A percentile compares a stretch with the other conserved stretches of the same genome.
phyloP scores from a whole-genome alignment of 2,113 vertebrate genomes.

The Clarias batrachus region DNA sequence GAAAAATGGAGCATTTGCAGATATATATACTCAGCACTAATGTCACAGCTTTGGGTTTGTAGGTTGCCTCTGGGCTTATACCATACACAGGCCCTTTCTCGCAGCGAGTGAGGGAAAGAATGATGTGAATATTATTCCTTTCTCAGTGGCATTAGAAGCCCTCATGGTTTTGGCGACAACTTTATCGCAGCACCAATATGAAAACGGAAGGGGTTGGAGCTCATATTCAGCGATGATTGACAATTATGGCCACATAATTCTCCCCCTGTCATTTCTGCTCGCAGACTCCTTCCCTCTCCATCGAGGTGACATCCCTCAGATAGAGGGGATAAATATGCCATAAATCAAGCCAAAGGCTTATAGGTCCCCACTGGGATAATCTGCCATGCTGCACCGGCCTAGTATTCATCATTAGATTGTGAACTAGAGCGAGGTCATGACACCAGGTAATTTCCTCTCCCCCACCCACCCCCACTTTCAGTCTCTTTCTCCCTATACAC shows the following conservation, averaged over 20 bases:
- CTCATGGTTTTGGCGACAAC: constrained; percentile 77
- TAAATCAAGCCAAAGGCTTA: constrained; percentile 81
- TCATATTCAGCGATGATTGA: constrained; percentile 86
- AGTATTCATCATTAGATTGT: constrained; percentile 83
- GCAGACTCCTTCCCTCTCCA: constrained; percentile 47
- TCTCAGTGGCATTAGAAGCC: constrained; percentile 74
- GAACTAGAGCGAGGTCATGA: constrained; percentile 65
- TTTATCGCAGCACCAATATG: constrained; percentile 83
- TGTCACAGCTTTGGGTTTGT: constrained; percentile 76
- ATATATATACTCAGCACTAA: constrained; percentile 82
- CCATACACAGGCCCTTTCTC: constrained; percentile 77
- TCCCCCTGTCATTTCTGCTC: constrained; percentile 74
- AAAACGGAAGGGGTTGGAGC: constrained; percentile 80
- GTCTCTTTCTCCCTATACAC: constrained; percentile 16
- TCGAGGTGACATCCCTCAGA: constrained; percentile 82
- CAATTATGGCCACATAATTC: constrained; percentile 92
- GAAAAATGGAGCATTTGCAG: constrained; percentile 85
- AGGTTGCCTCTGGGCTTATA: constrained; percentile 81
- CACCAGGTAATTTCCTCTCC: constrained; percentile 56
- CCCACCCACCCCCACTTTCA: not conserved
- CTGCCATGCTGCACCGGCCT: constrained; percentile 78
- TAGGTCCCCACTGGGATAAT: constrained; percentile 82
- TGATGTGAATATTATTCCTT: constrained; percentile 87
- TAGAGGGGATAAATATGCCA: constrained; percentile 90
- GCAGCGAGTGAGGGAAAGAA: constrained; percentile 80